Conservation (phyloP, 2,888 invertebrate genomes). For the Sabatieria punctata region DNA sequence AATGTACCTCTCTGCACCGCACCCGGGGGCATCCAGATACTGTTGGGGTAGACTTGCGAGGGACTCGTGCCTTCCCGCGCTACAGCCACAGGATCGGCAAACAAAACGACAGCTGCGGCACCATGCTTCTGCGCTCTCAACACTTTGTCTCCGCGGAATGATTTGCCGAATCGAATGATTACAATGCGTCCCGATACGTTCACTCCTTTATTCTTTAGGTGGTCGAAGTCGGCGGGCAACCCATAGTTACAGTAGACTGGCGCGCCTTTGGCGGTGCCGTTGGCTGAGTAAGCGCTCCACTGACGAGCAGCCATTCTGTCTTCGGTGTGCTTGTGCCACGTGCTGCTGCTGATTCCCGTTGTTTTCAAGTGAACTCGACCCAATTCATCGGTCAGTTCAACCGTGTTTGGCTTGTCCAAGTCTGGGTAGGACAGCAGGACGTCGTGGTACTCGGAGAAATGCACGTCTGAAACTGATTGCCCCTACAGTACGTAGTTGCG, state of each 20-base stretch:
- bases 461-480: too few species aligned
- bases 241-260: conserved; percentile 37
- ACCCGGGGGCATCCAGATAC: conserved; percentile 33
- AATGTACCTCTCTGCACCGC: conserved; percentile 35
- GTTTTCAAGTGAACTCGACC: too few species aligned
- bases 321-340: too few species aligned
- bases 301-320: too few species aligned
- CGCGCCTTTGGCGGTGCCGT: conserved; percentile 6
- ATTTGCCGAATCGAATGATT: conserved; percentile 35
- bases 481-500: too few species aligned
- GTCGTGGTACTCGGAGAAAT: conserved; percentile 6
- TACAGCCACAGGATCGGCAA: conserved; percentile 34
- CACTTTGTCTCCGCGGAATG: conserved; percentile 15
- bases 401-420: conserved; percentile 2
- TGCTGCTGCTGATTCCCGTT: too few species aligned
- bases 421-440: conserved; percentile 9
- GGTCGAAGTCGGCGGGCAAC: conserved; percentile 33
- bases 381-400: conserved; percentile 1
- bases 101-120: conserved; percentile 34
- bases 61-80: conserved; percentile 21
- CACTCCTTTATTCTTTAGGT: conserved; percentile 25
- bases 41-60: conserved; percentile 20
- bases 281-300: conserved; percentile 4
- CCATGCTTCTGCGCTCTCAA: conserved; percentile 27
- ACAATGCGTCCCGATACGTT: conserved; percentile 33